Conservation (phyloP, 1,140 invertebrate species). For the Venustaconcha ellipsiformis region DNA sequence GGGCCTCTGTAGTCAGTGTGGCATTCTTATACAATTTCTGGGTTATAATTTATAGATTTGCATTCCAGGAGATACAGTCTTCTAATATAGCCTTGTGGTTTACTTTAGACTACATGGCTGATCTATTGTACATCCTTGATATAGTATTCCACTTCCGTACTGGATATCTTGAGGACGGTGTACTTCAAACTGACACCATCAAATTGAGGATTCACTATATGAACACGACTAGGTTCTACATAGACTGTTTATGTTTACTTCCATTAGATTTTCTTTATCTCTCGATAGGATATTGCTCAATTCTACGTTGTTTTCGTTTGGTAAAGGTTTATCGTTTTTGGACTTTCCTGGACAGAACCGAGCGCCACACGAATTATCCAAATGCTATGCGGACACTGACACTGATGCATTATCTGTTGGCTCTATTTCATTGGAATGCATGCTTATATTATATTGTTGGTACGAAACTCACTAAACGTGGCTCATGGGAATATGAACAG, state of each 20-base stretch:
- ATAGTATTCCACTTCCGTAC: conserved; percentile 98
- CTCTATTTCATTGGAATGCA: conserved; percentile 99
- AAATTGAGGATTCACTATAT: conserved; percentile 97
- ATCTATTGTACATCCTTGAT: conserved; percentile 95
- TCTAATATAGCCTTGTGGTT: conserved; percentile 95
- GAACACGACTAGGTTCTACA: conserved; percentile 99
- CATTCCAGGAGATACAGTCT: conserved; percentile 85
- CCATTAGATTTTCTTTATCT: conserved; percentile 98
- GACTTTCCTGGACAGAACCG: conserved; percentile 98
- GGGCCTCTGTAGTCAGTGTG: conserved; percentile 85
- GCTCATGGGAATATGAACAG: conserved; percentile 2
- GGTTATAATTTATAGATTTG: conserved; percentile 98
- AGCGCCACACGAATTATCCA: conserved; percentile 98
- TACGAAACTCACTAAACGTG: conserved; percentile 18
- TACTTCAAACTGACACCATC: conserved; percentile 93
- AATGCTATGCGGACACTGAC: conserved; percentile 92
- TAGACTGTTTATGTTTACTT: conserved; percentile 96
- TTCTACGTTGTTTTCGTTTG: conserved; percentile 94
- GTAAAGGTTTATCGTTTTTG: conserved; percentile 99
- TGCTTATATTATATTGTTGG: conserved; percentile 86
- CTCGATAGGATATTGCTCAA: conserved; percentile 98
- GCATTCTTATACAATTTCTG: conserved; percentile 98
- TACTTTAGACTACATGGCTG: conserved; percentile 95
- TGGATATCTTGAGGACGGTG: conserved; percentile 80
- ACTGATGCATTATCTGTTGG: conserved; percentile 95